Evolutionary conservation across 2,113 vertebrate genomes (phyloP), one percentile per base, ranked within the genome.

Genomic region (Calidris pygmaea): DNA sequence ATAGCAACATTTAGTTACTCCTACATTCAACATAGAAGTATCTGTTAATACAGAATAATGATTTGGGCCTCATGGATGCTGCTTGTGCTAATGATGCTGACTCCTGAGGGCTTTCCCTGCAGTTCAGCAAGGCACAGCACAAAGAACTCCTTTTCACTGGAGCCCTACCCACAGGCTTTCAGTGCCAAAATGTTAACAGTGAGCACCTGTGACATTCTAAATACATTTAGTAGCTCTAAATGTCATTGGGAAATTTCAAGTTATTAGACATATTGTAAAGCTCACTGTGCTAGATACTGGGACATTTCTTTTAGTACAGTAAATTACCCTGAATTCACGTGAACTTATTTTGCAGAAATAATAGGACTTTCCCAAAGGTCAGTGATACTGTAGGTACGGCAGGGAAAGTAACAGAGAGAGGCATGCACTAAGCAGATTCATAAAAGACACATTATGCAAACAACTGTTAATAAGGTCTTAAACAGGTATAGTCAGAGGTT

Each of bases 261-360:
- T 79, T 78, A 19, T 66, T 86, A 90, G 47, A 47, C 34, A 23
- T 63, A 76, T 48, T 26, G 55, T 72, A 78, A 81, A 84, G 55
- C 58, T 85, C 63, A 52, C 37, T 88, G 43, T 91, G 62, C 77
- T 94, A 68, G 35, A 83, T 72, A 85, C 34, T 65, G 17, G 83
- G 63, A 47, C 5, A 0, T 56, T 83, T 30, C 26, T 85, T 94
- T 86, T 79, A 91, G 83, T 87, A 58, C 47, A 92, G 22, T 77
- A 72, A 96, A 94, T 52, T 85, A 53, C 66, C 82, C 85, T 80
- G 80, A 87, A 82, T 95, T 95, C 91, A 55, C 43, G 77, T 32
- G 77, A 95, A 80, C 88, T 95, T 92, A 30, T 82, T 96, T 97
- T 95, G 55, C 63, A 85, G 86, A 92, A 94, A 94, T 88, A 90